These are phyloP conservation scores for Abrostola triplasia DNA, from an alignment of 2,888 invertebrate species.

Conservation along the genomic window DNA sequence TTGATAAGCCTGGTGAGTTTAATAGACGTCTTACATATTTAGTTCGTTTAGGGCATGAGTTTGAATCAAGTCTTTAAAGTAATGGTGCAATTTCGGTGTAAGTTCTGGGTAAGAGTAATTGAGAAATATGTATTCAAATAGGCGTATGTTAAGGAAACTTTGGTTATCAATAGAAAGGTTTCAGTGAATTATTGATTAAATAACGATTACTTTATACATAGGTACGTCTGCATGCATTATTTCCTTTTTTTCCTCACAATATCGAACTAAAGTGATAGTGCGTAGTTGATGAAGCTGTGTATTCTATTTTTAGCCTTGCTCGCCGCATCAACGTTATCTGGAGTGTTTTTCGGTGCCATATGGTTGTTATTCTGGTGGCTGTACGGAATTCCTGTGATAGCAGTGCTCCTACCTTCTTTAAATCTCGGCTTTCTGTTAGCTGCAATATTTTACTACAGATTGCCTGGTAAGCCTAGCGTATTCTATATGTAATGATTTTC, in stretches of 20 bases:
- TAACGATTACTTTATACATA: too few species aligned
- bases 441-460: slow-evolving; percentile 87
- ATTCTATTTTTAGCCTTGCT: slow-evolving; percentile 81
- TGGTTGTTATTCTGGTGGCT: slow-evolving; percentile 90
- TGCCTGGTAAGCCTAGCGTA: slow-evolving; percentile 86
- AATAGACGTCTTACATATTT: background rate
- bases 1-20: slow-evolving; percentile 62
- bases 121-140: too few species aligned
- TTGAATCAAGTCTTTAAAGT: too few species aligned
- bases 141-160: too few species aligned
- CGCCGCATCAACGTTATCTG: slow-evolving; percentile 84
- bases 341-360: slow-evolving; percentile 88
- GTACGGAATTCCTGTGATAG: slow-evolving; percentile 89
- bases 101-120: too few species aligned
- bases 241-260: too few species aligned
- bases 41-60: background rate
- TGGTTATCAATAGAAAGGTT: too few species aligned
- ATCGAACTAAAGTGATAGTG: too few species aligned
- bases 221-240: too few species aligned
- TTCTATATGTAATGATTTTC: background rate
- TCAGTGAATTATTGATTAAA: too few species aligned
- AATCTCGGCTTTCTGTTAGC: slow-evolving; percentile 90
- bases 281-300: too few species aligned
- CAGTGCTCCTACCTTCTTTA: slow-evolving; percentile 88
- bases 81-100: too few species aligned